These are phyloP conservation scores for Narcine bancroftii DNA, from an alignment of 2,113 vertebrate genomes.

Conservation along the genomic window DNA sequence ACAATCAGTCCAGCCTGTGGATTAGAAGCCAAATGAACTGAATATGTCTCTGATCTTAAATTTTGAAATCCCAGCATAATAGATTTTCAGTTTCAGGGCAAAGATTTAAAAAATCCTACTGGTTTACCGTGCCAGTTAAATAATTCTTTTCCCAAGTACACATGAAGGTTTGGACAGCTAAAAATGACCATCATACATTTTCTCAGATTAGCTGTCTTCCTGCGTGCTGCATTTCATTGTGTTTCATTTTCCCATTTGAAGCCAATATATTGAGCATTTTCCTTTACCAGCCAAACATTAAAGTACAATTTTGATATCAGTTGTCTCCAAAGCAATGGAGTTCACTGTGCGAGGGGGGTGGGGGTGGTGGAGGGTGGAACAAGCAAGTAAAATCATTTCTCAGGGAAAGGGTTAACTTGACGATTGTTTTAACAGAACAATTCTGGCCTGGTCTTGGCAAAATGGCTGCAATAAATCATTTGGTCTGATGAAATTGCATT, in stretches of 20 bases:
- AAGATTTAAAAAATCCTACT: not conserved
- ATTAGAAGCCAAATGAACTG: too few relatives aligned
- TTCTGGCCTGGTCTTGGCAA: not conserved
- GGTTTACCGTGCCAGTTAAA: not conserved
- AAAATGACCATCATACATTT: not conserved
- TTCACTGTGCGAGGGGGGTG: not conserved
- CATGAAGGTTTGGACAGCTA: not conserved
- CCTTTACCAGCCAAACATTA: not conserved
- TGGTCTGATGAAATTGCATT: not conserved
- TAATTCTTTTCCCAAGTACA: not conserved
- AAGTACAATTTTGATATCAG: not conserved
- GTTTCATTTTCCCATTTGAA: constrained; percentile 8
- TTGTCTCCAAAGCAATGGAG: not conserved
- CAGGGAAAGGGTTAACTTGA: not conserved
- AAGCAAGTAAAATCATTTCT: not conserved
- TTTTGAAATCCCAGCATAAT: not conserved
- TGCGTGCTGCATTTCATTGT: not conserved
- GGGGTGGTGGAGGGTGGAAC: too few relatives aligned
- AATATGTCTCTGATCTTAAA: too few relatives aligned
- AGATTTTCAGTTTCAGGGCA: not conserved
- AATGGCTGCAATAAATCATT: constrained; percentile 24
- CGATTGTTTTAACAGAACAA: not conserved
- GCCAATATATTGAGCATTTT: not conserved
- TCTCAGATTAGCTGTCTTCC: not conserved
- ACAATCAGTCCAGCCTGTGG: too few relatives aligned